Evolutionary conservation across 2,888 invertebrate species (phyloP), one percentile per base, ranked within the genome.

Genomic region (Napeogenes sylphis): DNA sequence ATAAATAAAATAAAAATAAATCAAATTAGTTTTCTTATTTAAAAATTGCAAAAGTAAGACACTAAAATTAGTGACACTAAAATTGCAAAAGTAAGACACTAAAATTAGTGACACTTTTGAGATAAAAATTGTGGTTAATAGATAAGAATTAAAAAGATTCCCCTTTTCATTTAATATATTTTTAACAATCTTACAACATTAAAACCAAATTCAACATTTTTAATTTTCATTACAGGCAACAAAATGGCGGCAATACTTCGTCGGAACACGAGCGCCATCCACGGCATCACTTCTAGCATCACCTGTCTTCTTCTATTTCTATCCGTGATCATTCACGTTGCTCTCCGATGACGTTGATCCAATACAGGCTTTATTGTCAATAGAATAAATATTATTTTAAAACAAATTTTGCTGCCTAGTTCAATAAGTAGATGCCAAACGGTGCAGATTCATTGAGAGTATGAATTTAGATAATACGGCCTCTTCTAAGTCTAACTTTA

Each of bases 181-280:
- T 3, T 3, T 42, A 42, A 42, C 12, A 6, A 42, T 42, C 10
- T 42, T 42, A 10, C 12, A 42, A 42, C 3, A 42, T 1, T 42
- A 35, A 5, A 35, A 35, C 35, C 35, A 42, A 6, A 12, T 42
- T 45, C 35, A 51, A 35, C 46, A 51, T n/a, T 32, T 10, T 5
- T 51, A 4, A 32, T 13, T 42, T 46, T 13, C 35, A 51, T 68
- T 68, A 46, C 83, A 90, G 90, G 90, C 70, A 89, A 90, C 84
- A 90, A 90, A 70, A 90, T 90, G 90, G 90, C 90, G 57, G 90
- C 90, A 14, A 90, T 90, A 54, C 82, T 90, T 4, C 87, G 90
- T 14, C 82, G 90, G 47, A 90, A 90, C 78, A 89, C 90, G 2
- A 90, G 89, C 78, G 89, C 90, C 30, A 85, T 90, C 73, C 86